Conservation (phyloP, 30 jellyfish, hydroid and myxozoan genomes). For the Aurelia aurita region DNA sequence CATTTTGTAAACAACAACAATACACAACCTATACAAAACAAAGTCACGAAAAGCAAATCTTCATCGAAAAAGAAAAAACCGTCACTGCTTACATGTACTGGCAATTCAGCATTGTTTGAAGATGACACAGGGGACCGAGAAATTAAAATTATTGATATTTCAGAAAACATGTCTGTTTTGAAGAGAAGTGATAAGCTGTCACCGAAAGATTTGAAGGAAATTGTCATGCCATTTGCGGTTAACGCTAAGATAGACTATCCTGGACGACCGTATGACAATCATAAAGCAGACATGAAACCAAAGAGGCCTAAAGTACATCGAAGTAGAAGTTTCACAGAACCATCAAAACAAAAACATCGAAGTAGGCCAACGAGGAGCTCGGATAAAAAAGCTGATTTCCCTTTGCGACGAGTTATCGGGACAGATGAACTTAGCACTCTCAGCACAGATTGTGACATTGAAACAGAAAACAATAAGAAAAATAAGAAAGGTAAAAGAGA, state of each 20-base stretch:
- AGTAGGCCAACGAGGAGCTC: conserved; percentile 9
- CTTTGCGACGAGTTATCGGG: conserved; percentile 61
- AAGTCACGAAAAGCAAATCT: not conserved
- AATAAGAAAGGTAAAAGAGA: not conserved
- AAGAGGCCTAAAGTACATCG: conserved; percentile 40
- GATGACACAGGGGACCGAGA: conserved; percentile 1
- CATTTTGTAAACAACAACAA: not conserved
- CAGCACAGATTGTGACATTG: not conserved
- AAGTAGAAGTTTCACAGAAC: conserved; percentile 57
- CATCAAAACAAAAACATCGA: conserved; percentile 33
- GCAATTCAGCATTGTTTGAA: not conserved
- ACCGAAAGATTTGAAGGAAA: conserved; percentile 4
- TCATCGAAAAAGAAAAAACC: conserved; percentile 26
- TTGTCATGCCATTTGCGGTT: not conserved
- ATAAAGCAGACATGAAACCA: conserved; percentile 13
- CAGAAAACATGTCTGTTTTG: conserved; percentile 47
- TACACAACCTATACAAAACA: not conserved
- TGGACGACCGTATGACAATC: conserved; percentile 39
- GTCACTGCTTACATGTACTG: not conserved
- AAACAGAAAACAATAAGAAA: not conserved
- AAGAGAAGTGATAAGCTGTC: conserved; percentile 2
- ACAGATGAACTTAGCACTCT: conserved; percentile 43
- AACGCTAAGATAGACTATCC: conserved; percentile 6
- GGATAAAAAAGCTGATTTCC: conserved; percentile 30
- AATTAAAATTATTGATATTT: conserved; percentile 46